Evolutionary conservation across 1,140 invertebrate species (phyloP).

Genomic region (Goniozus legneri): DNA sequence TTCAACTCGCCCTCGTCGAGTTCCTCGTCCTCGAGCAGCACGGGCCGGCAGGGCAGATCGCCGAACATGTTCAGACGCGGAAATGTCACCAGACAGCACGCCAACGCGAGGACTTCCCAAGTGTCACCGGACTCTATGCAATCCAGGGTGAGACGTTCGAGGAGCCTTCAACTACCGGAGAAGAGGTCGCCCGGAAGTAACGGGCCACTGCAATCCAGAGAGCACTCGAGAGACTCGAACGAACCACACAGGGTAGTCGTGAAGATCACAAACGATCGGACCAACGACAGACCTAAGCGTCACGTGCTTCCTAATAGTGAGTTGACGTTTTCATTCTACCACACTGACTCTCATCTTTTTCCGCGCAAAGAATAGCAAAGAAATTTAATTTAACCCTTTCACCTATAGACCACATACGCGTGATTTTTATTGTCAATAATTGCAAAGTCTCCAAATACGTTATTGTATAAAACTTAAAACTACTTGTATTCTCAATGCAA

Average conservation of each 20-base stretch:
- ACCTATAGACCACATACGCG: no score
- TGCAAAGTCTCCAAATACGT: no score
- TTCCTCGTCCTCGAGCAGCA: constrained; percentile 50
- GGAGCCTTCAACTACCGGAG: constrained; percentile 59
- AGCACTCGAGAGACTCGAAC: constrained; percentile 38
- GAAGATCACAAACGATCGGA: constrained; percentile 44
- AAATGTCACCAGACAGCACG: constrained; percentile 35
- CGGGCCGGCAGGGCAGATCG: constrained; percentile 42
- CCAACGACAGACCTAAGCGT: constrained; percentile 30
- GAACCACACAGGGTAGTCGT: constrained; percentile 47
- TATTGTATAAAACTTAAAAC: no score
- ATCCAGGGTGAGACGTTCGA: constrained; percentile 53
- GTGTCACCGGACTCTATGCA: constrained; percentile 47
- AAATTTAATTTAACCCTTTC: no score
- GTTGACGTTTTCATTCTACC: constrained; percentile 17
- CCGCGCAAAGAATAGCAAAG: no score
- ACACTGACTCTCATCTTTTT: no score
- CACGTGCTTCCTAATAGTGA: constrained; percentile 39
- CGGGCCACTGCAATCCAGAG: constrained; percentile 28
- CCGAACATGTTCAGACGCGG: constrained; percentile 41
- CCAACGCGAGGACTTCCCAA: constrained; percentile 38
- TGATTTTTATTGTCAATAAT: no score
- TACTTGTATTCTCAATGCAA: no score
- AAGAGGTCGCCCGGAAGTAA: constrained; percentile 47
- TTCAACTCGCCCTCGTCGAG: constrained; percentile 49